These are phyloP conservation scores for Atethmia centrago DNA, from an alignment of 2,888 invertebrate species.

Conservation along the genomic window DNA sequence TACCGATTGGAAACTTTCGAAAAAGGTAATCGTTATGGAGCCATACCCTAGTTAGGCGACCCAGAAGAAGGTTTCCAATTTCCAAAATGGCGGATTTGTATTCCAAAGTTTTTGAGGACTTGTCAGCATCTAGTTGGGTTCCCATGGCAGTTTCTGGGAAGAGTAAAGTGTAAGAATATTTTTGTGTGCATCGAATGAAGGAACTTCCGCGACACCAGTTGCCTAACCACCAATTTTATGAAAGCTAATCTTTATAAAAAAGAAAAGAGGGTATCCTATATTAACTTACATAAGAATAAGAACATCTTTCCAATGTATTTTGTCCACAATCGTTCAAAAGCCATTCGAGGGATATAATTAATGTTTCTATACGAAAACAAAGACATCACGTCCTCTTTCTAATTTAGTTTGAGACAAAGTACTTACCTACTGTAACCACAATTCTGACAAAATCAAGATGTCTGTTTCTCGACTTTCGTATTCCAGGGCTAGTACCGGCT, in stretches of 20 bases:
- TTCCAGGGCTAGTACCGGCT: background rate
- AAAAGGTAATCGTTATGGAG: conserved; percentile 89
- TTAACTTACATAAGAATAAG: background rate
- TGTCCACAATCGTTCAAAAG: background rate
- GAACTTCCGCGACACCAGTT: background rate
- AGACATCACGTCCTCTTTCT: background rate
- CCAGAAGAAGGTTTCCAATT: conserved; percentile 75
- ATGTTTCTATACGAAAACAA: background rate
- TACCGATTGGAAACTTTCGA: conserved; percentile 82
- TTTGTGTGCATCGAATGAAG: background rate
- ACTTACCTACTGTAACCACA: conserved; percentile 1
- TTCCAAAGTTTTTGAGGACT: conserved; percentile 78
- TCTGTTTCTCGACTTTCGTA: conserved; percentile 5
- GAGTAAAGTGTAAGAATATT: background rate
- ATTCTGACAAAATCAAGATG: conserved; percentile 20
- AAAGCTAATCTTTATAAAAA: background rate
- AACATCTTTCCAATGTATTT: background rate
- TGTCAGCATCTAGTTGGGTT: conserved; percentile 84
- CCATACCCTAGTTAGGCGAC: conserved; percentile 88
- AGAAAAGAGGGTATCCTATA: background rate
- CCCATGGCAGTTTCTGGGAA: conserved; percentile 92
- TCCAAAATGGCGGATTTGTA: conserved; percentile 89
- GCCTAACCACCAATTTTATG: background rate
- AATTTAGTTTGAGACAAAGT: background rate
- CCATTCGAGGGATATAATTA: background rate